Conservation (phyloP, 2,113 vertebrate genomes). For the Sardina pilchardus region DNA sequence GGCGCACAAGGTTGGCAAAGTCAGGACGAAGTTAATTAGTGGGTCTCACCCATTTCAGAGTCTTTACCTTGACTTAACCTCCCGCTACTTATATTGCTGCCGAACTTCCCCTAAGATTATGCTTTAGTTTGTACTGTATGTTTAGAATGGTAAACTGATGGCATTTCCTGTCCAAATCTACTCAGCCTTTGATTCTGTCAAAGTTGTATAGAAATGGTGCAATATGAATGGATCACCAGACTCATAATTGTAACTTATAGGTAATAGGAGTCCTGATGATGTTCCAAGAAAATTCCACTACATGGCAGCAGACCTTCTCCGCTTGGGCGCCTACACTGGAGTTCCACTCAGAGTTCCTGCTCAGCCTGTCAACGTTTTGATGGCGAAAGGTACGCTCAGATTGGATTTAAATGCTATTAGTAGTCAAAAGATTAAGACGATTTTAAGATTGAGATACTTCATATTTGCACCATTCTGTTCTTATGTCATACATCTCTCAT, state of each 20-base stretch:
- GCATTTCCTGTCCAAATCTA: too few relatives aligned
- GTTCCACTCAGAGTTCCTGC: constrained; percentile 68
- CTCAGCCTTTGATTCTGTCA: too few relatives aligned
- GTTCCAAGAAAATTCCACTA: constrained; percentile 79
- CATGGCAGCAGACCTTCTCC: constrained; percentile 70
- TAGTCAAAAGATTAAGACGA: neutral
- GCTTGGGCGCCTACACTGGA: constrained; percentile 68
- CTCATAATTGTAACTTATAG: constrained; percentile 57
- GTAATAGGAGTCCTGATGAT: constrained; percentile 78
- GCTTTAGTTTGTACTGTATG: too few relatives aligned
- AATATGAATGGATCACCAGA: neutral
- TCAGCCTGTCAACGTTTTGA: constrained; percentile 61
- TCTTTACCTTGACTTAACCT: too few relatives aligned
- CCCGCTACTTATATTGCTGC: too few relatives aligned
- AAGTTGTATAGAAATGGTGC: too few relatives aligned
- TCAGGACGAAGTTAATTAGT: too few relatives aligned
- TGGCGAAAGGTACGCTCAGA: constrained; percentile 76
- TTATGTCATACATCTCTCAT: neutral
- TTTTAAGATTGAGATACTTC: neutral
- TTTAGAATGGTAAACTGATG: too few relatives aligned
- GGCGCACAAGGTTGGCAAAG: too few relatives aligned
- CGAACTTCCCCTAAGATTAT: too few relatives aligned
- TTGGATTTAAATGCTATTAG: neutral
- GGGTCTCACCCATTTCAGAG: too few relatives aligned
- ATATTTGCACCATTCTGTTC: neutral